Evolutionary conservation across 2,888 invertebrate species (phyloP).

Genomic region (Epistrophe eligans): DNA sequence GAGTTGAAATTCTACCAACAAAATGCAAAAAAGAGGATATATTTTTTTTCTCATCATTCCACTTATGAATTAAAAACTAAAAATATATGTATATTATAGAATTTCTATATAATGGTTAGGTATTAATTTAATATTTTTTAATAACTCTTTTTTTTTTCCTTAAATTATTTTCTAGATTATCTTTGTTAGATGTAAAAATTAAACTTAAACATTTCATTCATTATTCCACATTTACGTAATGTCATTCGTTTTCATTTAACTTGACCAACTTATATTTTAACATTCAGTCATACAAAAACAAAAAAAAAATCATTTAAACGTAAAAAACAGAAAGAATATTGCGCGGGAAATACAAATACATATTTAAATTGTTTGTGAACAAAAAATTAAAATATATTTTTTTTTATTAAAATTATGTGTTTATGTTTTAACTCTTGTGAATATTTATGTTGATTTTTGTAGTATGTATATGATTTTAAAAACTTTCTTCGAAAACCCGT

Average conservation of each 20-base stretch:
- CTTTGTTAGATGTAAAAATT: conserved; percentile 5
- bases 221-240: conserved; percentile 10
- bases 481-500: not conserved
- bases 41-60: conserved; percentile 11
- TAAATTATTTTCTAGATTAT: conserved; percentile 4
- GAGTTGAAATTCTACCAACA: conserved; percentile 61
- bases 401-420: not conserved
- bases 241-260: conserved; percentile 23
- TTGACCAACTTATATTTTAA: conserved; percentile 20
- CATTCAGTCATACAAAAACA: conserved; percentile 33
- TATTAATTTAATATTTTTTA: conserved; percentile 25
- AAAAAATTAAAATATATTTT: conserved; percentile 7
- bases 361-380: not conserved
- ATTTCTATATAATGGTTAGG: conserved; percentile 4
- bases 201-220: conserved; percentile 36
- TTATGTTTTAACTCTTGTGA: conserved; percentile 7
- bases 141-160: not conserved
- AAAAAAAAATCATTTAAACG: not conserved
- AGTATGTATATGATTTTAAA: conserved; percentile 24
- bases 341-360: conserved; percentile 19
- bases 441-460: conserved; percentile 13
- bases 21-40: conserved; percentile 68
- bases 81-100: conserved; percentile 45
- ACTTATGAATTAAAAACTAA: conserved; percentile 38
- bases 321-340: conserved; percentile 16